These are phyloP conservation scores for Aradus depressus DNA, from an alignment of 2,888 invertebrate species.

Conservation along the genomic window DNA sequence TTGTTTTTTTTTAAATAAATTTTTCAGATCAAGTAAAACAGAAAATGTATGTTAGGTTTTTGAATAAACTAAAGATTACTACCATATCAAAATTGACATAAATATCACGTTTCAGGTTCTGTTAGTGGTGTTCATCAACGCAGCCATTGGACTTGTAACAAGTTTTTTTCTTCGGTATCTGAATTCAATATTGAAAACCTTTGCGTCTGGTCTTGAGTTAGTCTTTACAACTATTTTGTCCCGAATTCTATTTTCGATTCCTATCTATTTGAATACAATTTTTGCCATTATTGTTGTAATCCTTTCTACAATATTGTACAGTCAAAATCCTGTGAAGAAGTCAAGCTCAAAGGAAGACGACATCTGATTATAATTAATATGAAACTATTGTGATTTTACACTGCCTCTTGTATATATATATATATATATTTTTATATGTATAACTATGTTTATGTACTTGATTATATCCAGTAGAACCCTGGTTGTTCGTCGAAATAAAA, in stretches of 20 bases:
- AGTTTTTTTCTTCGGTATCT: conserved; percentile 86
- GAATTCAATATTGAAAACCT: conserved; percentile 90
- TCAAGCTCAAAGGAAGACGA: not conserved
- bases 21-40: too few relatives aligned
- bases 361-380: too few relatives aligned
- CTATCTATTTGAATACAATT: conserved; percentile 69
- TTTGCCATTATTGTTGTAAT: conserved; percentile 72
- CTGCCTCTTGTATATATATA: too few relatives aligned
- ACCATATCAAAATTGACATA: too few relatives aligned
- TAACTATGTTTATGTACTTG: too few relatives aligned
- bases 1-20: too few relatives aligned
- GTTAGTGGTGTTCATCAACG: conserved; percentile 68
- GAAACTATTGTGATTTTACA: too few relatives aligned
- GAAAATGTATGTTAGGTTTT: too few relatives aligned
- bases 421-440: too few relatives aligned
- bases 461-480: too few relatives aligned
- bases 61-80: too few relatives aligned
- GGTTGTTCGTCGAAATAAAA: too few relatives aligned
- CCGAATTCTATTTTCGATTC: conserved; percentile 72
- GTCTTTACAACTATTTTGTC: conserved; percentile 82
- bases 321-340: conserved; percentile 66
- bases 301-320: conserved; percentile 73
- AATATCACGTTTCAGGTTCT: conserved; percentile 30
- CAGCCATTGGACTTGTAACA: conserved; percentile 83
- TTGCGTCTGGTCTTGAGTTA: conserved; percentile 86